These are phyloP conservation scores for Poeciliopsis paucimaculata DNA, from an alignment of 2,797 vertebrate genomes.

Conservation along the genomic window DNA sequence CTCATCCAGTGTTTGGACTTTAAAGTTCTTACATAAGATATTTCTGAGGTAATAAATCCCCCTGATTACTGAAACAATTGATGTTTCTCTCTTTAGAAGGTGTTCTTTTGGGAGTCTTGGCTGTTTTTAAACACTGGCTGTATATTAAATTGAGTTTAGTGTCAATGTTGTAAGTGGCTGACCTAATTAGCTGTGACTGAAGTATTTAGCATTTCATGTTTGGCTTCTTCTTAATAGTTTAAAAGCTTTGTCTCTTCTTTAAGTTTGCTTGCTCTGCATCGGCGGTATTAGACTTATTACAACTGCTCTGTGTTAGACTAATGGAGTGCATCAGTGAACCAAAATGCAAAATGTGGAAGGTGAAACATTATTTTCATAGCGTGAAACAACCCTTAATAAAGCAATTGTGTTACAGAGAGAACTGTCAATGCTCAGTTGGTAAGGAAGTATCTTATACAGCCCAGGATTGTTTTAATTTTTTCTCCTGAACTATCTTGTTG, in stretches of 20 bases:
- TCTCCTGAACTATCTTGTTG: not conserved
- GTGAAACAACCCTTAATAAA: not conserved
- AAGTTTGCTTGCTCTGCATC: constrained; percentile 14
- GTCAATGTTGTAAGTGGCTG: constrained; percentile 44
- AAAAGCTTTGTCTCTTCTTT: constrained; percentile 21
- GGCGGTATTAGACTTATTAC: constrained; percentile 20
- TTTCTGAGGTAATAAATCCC: constrained; percentile 5
- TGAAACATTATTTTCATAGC: constrained; percentile 17
- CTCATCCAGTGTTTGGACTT: constrained; percentile 4
- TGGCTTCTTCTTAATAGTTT: constrained; percentile 46
- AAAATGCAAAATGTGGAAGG: not conserved
- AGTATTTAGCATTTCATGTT: constrained; percentile 18
- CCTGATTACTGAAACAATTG: not conserved
- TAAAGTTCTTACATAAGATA: constrained; percentile 7
- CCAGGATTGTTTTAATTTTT: not conserved
- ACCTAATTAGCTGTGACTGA: constrained; percentile 19
- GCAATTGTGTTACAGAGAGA: not conserved
- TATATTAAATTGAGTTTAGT: constrained; percentile 38
- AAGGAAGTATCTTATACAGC: not conserved
- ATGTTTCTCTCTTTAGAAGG: not conserved
- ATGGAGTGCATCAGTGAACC: constrained; percentile 12
- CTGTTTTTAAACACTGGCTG: constrained; percentile 26
- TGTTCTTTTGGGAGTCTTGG: not conserved
- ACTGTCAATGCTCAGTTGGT: not conserved
- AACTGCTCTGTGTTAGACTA: constrained; percentile 8